Conservation (phyloP, 2,797 vertebrate genomes). For the Gambusia yucatana region DNA sequence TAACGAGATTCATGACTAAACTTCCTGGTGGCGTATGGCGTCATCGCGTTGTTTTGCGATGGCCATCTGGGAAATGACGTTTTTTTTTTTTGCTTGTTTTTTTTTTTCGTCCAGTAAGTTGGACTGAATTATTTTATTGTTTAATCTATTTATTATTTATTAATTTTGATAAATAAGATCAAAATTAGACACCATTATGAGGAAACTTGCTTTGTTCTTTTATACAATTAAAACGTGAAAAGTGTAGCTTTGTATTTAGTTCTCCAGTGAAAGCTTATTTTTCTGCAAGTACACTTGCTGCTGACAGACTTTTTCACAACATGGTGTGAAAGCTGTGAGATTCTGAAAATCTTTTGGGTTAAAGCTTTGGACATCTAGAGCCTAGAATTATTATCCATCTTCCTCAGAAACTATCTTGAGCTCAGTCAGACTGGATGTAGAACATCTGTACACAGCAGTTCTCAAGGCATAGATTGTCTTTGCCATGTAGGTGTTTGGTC, state of each 20-base stretch:
- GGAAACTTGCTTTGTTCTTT: neutral
- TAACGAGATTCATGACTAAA: neutral
- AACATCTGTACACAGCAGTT: neutral
- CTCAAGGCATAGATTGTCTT: neutral
- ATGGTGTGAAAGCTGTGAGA: neutral
- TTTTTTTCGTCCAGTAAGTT: neutral
- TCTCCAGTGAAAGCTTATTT: neutral
- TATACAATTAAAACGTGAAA: neutral
- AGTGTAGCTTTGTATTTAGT: neutral
- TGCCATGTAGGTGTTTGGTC: neutral
- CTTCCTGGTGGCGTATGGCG: conserved; percentile 30
- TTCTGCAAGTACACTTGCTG: neutral
- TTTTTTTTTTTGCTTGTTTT: neutral
- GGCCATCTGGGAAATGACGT: conserved; percentile 56
- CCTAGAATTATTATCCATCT: neutral
- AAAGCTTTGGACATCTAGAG: neutral
- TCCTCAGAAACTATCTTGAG: neutral
- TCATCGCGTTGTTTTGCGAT: neutral
- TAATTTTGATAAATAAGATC: neutral
- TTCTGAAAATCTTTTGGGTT: neutral
- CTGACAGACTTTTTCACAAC: neutral
- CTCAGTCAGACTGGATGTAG: neutral
- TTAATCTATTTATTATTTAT: neutral
- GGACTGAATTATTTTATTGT: neutral
- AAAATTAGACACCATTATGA: neutral